Conservation (phyloP, 2,113 vertebrate species). For the Recurvirostra avosetta region DNA sequence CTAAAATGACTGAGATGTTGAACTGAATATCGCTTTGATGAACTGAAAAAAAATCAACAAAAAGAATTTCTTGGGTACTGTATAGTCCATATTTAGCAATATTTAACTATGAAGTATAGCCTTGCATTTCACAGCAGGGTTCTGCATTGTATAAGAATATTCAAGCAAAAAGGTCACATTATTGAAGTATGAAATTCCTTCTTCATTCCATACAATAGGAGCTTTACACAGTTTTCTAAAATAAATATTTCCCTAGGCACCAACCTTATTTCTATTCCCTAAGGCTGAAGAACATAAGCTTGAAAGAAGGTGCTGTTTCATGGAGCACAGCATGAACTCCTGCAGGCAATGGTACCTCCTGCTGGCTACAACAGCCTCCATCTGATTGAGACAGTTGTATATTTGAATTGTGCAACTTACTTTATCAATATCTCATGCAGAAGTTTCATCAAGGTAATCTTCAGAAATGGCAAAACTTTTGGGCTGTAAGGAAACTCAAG, state of each 20-base stretch:
- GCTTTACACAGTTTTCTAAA: conserved; percentile 2
- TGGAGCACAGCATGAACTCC: neutral
- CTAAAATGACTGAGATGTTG: neutral
- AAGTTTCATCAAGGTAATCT: neutral
- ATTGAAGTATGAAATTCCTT: neutral
- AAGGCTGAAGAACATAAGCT: neutral
- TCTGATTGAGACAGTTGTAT: neutral
- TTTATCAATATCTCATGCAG: neutral
- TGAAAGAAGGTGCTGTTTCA: neutral
- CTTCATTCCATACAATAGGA: neutral
- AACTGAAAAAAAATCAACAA: neutral
- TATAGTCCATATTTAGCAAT: neutral
- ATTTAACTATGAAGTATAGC: neutral
- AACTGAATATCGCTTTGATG: neutral
- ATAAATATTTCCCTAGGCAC: neutral
- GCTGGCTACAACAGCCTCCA: neutral
- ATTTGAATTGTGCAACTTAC: neutral
- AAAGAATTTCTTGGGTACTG: neutral
- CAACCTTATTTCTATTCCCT: neutral
- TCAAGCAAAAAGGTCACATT: neutral
- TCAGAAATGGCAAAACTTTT: neutral
- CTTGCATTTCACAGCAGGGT: neutral
- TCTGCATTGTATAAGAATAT: neutral
- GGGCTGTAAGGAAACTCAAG: neutral
- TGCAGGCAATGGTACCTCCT: neutral